Conservation (phyloP, 1,140 invertebrate species). For the Episyrphus balteatus region DNA sequence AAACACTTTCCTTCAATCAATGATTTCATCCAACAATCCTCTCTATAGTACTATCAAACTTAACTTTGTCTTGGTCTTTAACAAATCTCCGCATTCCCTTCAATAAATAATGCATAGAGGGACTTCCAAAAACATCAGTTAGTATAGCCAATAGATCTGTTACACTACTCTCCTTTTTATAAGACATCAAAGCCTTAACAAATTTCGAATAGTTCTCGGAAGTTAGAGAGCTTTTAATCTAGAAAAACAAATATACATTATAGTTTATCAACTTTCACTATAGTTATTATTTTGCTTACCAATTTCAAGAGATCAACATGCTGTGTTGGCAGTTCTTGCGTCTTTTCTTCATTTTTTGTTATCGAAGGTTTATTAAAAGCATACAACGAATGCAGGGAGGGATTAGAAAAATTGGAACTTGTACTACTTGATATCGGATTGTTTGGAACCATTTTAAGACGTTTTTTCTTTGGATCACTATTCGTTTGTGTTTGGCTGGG, state of each 20-base stretch:
- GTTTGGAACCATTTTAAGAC: slow-evolving; percentile 21
- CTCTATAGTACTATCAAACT: slow-evolving; percentile 31
- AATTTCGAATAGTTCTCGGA: slow-evolving; percentile 46
- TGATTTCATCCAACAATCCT: too few relatives aligned
- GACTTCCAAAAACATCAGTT: slow-evolving; percentile 39
- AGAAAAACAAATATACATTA: slow-evolving; percentile 37
- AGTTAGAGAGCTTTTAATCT: slow-evolving; percentile 44
- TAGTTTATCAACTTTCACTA: background rate
- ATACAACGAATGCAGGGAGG: too few relatives aligned
- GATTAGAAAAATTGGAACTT: background rate
- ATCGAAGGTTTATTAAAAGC: background rate
- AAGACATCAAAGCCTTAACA: slow-evolving; percentile 44
- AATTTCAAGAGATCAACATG: slow-evolving; percentile 34
- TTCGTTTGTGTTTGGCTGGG: slow-evolving; percentile 7
- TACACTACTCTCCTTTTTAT: slow-evolving; percentile 45
- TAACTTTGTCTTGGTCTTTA: slow-evolving; percentile 42
- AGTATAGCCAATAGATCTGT: slow-evolving; percentile 40
- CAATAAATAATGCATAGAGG: slow-evolving; percentile 46
- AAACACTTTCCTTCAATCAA: too few relatives aligned
- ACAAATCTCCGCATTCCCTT: slow-evolving; percentile 48
- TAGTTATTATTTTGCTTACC: slow-evolving; percentile 1
- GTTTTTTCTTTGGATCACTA: slow-evolving; percentile 12
- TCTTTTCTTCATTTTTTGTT: slow-evolving; percentile 3
- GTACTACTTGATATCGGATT: slow-evolving; percentile 5
- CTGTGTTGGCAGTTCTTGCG: slow-evolving; percentile 9